Evolutionary conservation across 2,888 invertebrate genomes (phyloP), one percentile per base, ranked within the genome.

Genomic region (Harpalus rubripes): DNA sequence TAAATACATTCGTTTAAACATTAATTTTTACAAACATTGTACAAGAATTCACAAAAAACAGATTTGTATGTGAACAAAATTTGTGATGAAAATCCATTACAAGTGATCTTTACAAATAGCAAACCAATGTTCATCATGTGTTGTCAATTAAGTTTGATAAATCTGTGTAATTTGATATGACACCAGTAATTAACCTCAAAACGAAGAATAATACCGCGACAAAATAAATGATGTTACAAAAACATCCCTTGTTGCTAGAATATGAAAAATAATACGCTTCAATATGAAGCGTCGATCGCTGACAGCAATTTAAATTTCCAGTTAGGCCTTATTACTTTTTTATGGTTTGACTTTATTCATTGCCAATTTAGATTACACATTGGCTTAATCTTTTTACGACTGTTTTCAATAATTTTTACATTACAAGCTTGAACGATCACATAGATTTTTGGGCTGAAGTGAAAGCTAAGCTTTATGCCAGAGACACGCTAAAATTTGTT

Each of bases 301-400:
- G 65, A 65, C 65, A 39, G 65, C n/a, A 65, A 65, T 65, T 65
- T 65, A 32, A 65, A 65, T 65, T 65, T 65, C 12, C 65, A 65
- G 32, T 65, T 65, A 65, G 65, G n/a, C 10, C 32, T 65, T 65
- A 65, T 65, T 65, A 65, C 22, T 32, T 65, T 65, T 65, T 65
- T 39, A 65, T 65, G 3, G 65, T 32, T 63, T 65, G 32, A 65
- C 65, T 65, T 65, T 65, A 32, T 65, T 65, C 22, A 65, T 26
- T 12, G 15, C 4, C 65, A 65, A 26, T 65, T 39, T 65, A n/a
- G n/a, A 26, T 32, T 65, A 32, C n/a, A 5, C 7, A 22, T 7
- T 22, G n/a, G n/a, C 52, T 52, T 58, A 58, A 58, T 58, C 1
- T 58, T 58, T 58, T 58, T 16, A 7, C n/a, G n/a, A 58, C 52